Conservation (phyloP, 1,140 invertebrate genomes). For the Portunus trituberculatus region DNA sequence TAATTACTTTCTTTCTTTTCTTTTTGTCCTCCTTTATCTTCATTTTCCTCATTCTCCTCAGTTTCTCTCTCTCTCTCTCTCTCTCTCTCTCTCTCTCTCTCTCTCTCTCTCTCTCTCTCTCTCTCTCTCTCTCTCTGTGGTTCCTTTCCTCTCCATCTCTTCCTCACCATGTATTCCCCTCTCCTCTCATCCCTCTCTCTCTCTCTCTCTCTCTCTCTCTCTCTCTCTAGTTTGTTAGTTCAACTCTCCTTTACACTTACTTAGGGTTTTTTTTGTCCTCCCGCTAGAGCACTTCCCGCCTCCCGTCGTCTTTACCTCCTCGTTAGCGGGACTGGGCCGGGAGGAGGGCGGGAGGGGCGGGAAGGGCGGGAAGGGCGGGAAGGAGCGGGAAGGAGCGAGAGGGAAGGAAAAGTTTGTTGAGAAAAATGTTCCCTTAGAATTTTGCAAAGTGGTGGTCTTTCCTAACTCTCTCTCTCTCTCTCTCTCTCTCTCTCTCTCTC, state of each 20-base stretch:
- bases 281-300: not conserved
- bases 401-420: not conserved
- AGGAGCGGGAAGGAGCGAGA: no score
- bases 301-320: not conserved
- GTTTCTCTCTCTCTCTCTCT: not conserved
- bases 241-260: not conserved
- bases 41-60: no score
- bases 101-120: not conserved
- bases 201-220: not conserved
- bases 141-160: not conserved
- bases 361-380: no score
- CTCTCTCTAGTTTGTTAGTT: not conserved
- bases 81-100: not conserved
- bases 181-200: not conserved
- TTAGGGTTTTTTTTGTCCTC: not conserved
- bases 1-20: no score
- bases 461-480: not conserved
- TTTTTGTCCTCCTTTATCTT: no score
- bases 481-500: slow-evolving; percentile 20
- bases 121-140: not conserved
- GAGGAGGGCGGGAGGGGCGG: no score
- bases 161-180: not conserved
- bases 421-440: not conserved
- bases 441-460: not conserved
- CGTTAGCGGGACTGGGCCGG: not conserved